Conservation (phyloP, 2,797 vertebrate species). For the Coluber constrictor region DNA sequence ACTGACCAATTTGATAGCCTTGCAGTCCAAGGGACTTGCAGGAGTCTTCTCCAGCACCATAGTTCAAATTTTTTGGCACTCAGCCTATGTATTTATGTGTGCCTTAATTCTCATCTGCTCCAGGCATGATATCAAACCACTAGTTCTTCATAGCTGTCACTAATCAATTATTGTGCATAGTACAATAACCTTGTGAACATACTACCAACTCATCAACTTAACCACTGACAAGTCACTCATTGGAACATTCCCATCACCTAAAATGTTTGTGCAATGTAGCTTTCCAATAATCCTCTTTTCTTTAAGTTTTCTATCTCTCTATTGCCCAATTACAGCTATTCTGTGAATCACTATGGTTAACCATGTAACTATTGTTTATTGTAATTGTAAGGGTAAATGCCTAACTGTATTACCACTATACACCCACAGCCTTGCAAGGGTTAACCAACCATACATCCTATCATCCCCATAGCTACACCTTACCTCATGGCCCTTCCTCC, state of each 20-base stretch:
- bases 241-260: not conserved
- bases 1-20: too few relatives aligned
- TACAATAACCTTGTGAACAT: not conserved
- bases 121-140: not conserved
- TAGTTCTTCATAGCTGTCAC: not conserved
- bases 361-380: not conserved
- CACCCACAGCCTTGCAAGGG: too few relatives aligned
- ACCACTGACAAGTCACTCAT: not conserved
- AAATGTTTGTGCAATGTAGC: not conserved
- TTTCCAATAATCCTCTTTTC: too few relatives aligned
- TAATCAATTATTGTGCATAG: not conserved
- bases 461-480: too few relatives aligned
- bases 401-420: too few relatives aligned
- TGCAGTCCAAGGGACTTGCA: too few relatives aligned
- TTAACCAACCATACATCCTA: too few relatives aligned
- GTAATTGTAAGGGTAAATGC: too few relatives aligned
- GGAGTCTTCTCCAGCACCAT: too few relatives aligned
- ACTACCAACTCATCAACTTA: not conserved
- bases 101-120: not conserved
- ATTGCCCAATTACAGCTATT: not conserved
- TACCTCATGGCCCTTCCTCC: too few relatives aligned
- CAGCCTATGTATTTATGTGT: not conserved
- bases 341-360: not conserved
- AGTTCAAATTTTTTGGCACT: too few relatives aligned
- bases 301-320: not conserved